Conservation (phyloP, 2,888 invertebrate species). For the Halictus ligatus region DNA sequence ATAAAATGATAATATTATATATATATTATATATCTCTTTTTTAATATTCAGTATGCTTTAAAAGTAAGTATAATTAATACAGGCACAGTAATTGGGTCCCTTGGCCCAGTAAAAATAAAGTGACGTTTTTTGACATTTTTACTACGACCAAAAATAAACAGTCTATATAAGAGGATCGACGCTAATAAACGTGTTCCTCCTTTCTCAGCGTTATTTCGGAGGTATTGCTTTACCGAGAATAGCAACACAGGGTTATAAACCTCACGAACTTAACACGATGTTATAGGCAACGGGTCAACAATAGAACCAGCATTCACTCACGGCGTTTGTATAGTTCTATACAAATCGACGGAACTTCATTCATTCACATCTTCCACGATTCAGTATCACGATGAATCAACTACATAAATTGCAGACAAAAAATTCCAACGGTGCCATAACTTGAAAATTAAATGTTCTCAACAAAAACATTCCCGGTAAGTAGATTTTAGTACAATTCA, state of each 20-base stretch:
- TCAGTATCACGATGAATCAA: neutral
- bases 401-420: neutral
- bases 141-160: neutral
- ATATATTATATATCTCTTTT: no score
- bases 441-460: no score
- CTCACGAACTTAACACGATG: neutral
- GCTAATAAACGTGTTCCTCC: neutral
- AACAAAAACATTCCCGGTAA: no score
- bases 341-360: neutral
- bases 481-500: no score
- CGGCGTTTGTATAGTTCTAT: neutral
- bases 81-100: no score
- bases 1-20: no score
- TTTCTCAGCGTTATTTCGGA: neutral
- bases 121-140: neutral
- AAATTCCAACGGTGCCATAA: neutral
- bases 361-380: neutral
- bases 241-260: slow-evolving; percentile 2
- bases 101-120: neutral
- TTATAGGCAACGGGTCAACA: neutral
- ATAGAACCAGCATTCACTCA: neutral
- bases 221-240: neutral
- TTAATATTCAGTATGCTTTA: no score
- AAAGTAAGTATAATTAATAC: no score
- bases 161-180: neutral